Evolutionary conservation across 2,797 vertebrate genomes (phyloP), one percentile per base, ranked within the genome.

Genomic region (Microchirus variegatus): DNA sequence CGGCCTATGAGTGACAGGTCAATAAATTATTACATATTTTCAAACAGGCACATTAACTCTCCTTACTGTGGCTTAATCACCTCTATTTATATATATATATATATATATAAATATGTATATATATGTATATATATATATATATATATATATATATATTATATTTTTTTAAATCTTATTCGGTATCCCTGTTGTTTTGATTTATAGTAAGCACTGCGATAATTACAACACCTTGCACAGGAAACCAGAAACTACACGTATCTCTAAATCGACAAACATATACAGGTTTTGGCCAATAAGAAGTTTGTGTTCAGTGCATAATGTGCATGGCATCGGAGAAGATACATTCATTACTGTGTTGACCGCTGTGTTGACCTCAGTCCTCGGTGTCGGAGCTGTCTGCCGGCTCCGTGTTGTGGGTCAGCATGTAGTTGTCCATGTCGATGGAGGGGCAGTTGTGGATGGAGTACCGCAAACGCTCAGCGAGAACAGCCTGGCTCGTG

Each of bases 391-490:
- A 94, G 70, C 88, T 90, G 68, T 94, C 93, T 4, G 85, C 89
- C 1, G 90, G 84, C 7, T 94, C 94, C 0, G 92, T 93, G 90
- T 94, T 94, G 82, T 94, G 92, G 10, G 93, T 93, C 79, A 95
- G 88, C 94, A 95, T 95, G 88, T 95, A 94, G 87, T 94, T 94
- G 86, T 95, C 94, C 94, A 94, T 94, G 86, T 95, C 94, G 56
- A 95, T 95, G 63, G 93, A 94, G 63, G 93, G 92, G 57, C 94
- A 94, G 88, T 95, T 95, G 87, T 95, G 92, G 81, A 95, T 94
- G 74, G 94, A 94, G 85, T 95, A 95, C 26, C 93, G 93, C 53
- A 94, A 88, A 38, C 93, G 92, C 82, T 94, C 93, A 0, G 93
- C 85, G 10, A 95, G 89, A 63, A 93, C 57, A 41, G 89, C 86